Evolutionary conservation across 1,140 invertebrate genomes (phyloP), one percentile per base, ranked within the genome.

Genomic region (Drosophila funebris): DNA sequence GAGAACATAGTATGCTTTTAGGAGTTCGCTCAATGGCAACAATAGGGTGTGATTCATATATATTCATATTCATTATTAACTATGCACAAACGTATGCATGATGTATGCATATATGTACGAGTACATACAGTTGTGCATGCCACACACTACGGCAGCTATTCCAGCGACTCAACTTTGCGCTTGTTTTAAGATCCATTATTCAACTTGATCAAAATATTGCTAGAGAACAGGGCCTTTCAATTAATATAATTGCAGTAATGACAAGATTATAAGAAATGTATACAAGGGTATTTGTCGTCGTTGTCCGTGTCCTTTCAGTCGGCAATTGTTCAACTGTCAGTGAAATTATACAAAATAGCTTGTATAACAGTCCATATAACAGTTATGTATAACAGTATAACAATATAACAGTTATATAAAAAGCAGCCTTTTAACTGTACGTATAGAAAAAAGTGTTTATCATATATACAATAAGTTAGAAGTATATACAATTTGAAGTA

Each of bases 141-240:
- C 68, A 56, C 73, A 70, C 82, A 75, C 82, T 82, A 73, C 83
- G 50, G 83, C 62, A 76, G 83, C 83, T 69, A 87, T 87, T 88
- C 48, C 79, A 83, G 76, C 74, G 84, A 87, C 83, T 87, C 83
- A 48, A 88, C 78, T 87, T 78, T 67, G 58, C 62, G 78, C 69
- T 76, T 76, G 36, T 75, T 64, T 68, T 75, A 68, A 87, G 83
- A 88, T 87, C 75, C 71, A 82, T 87, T 85, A 78, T 82, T 76
- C 52, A 78, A 73, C 75, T 88, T 87, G 67, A 62, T 73, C 75
- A 89, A 88, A 88, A 88, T 88, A 88, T 88, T 88, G 84, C 83
- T 88, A 88, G 84, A 88, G 84, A 88, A 83, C 58, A 54, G 83
- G 84, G 80, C 77, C 78, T 74, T 89, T 36, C 36, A 73, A 50